Evolutionary conservation across 2,888 invertebrate species (phyloP), one percentile per base, ranked within the genome.

Genomic region (Ecdyonurus torrentis): DNA sequence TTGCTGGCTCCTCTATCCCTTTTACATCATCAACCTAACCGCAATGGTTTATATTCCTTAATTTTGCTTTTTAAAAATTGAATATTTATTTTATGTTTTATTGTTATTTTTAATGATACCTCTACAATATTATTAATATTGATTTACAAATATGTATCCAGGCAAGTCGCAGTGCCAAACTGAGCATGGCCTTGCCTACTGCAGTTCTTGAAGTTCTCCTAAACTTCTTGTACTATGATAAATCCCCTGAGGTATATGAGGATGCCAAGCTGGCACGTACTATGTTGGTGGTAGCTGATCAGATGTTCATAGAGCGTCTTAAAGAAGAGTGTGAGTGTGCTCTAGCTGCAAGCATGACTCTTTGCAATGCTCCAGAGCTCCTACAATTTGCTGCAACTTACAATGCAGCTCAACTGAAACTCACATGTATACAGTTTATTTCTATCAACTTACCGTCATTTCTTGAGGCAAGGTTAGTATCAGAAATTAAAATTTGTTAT

Each of bases 211-310:
- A 81, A 64, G 82, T 85, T 0, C 78, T 91, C 1, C 74, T 92
- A 7, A 84, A 89, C 66, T 91, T 84, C 71, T 74, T 91, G 0
- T 92, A 92, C 72, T 83, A 84, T 0, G 86, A 88, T 71, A 77
- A 82, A 1, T 79, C 83, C 22, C 79, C 82, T 0, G 76, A 79
- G 66, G 74, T 84, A 59, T 74, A 79, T 67, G 81, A 75, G 63
- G 80, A 81, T 52, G 81, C 82, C 61, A 85, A 86, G 70, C 77
- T 84, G 0, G 89, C 91, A 70, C 80, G 83, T 64, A 79, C 87
- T 71, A 79, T 90, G 71, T 77, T 92, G 23, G 82, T 88, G 7
- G 80, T 87, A 15, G 86, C 91, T 23, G 92, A 93, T 72, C 91
- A 91, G 70, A 79, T 91, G 37, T 83, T 92, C 66, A 82, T 90